A percentile compares a stretch with the other conserved stretches of the same genome.
Evolutionary conservation across 1,140 invertebrate genomes (phyloP).

Genomic region (Ceratosolen fusciceps): DNA sequence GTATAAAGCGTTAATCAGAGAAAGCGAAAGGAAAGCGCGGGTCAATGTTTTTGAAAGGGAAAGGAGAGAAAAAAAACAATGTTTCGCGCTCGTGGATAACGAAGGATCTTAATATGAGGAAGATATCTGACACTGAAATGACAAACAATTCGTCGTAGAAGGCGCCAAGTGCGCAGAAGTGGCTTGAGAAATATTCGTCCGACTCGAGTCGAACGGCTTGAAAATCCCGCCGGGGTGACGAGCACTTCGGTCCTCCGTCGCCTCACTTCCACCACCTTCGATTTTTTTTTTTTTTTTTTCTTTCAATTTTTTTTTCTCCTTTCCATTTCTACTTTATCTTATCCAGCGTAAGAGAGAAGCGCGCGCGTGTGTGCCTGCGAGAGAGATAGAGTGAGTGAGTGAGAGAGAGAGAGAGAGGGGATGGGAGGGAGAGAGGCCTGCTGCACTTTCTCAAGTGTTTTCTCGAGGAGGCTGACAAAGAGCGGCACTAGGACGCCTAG

Average conservation of each 20-base stretch:
- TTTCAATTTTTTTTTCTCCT: not conserved
- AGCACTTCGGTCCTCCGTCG: not conserved
- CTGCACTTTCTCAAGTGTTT: conserved; percentile 63
- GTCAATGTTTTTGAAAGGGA: too few relatives aligned
- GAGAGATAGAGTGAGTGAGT: too few relatives aligned
- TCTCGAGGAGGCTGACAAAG: conserved; percentile 28
- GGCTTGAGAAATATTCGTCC: conserved; percentile 1
- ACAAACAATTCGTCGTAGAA: not conserved
- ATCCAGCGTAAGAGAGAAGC: conserved; percentile 48
- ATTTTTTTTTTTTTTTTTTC: not conserved
- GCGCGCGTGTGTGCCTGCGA: too few relatives aligned
- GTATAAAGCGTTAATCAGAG: too few relatives aligned
- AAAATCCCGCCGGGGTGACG: conserved; percentile 25
- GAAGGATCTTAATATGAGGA: not conserved
- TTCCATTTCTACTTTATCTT: conserved; percentile 16
- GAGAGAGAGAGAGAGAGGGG: too few relatives aligned
- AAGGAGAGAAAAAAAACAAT: too few relatives aligned
- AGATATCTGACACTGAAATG: not conserved
- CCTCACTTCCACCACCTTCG: not conserved
- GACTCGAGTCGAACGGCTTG: not conserved
- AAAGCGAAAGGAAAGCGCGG: too few relatives aligned
- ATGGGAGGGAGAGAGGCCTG: conserved; percentile 60
- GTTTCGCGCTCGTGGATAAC: too few relatives aligned
- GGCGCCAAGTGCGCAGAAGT: not conserved
- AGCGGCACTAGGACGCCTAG: not conserved